Base-by-base conservation (phyloP, 2,888 invertebrate genomes). In the Aleiodes leptofemur region DNA sequence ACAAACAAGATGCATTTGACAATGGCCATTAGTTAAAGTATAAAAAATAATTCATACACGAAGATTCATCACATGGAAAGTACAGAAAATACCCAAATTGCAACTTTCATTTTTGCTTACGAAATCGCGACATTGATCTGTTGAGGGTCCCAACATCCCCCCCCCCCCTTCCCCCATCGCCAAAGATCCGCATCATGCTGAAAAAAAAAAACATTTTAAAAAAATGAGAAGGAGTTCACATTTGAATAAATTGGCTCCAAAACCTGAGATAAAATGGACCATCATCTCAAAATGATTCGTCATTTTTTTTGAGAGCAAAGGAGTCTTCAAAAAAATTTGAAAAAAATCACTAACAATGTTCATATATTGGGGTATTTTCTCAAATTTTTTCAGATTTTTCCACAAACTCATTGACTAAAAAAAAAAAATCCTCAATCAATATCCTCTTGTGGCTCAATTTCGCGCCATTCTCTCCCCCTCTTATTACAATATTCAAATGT, bases 81-180 rank as follows among this genome's bases (percentile, higher is more conserved):
- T 59, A 29, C 13, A 59, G 13, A 23, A 23, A 2, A 23, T 23
- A 14, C 31, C 7, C 6, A 51, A 70, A 23, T 23, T 76, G 77
- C 75, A 78, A 83, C 82, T 83, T 83, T 83, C 82, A 72, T 82
- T 83, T 83, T 83, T 78, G 71, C 74, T 76, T 84, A 83, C 82
- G 82, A 86, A 84, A 86, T 80, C 51, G 50, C 83, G 83, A 85
- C 85, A 85, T 85, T 84, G 85, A 86, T 84, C 83, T 79, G 80
- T 77, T 76, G 78, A 72, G 77, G 77, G 79, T 81, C 53, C 29
- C 34, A 38, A 56, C 14, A 51, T 23, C 23, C 23, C 23, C 23
- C 23, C 23, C 23, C 23, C 23, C 23, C 23, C 23, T 23, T 2
- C 23, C 23, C 23, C 1, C 23, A 23, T 23, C 59, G 51, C 61